Base-by-base conservation (phyloP, 2,113 vertebrate species). In the Erinaceus europaeus region DNA sequence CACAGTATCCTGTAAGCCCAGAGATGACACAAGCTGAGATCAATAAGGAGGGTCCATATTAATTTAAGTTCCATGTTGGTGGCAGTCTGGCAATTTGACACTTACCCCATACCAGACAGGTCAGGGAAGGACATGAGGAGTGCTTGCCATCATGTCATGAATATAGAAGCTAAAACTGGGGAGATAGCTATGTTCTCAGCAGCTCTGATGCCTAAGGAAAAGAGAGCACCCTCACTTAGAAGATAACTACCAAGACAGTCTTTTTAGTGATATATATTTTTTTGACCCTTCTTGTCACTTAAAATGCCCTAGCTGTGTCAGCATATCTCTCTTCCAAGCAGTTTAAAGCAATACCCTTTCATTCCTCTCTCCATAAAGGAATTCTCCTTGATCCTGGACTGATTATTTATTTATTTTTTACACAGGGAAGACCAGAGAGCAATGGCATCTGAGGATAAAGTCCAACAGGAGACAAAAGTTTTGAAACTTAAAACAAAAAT, bases 401-500 rank as follows among this genome's bases (percentile, higher is more conserved):
- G 57, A 64, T 67, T 36, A 2, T 55, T 5, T 34, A 57, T 14
- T 44, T 3, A 9, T 40, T 75, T 79, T 89, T 77, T 14, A 89
- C 78, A 6, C 87, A 88, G 23, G 75, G 92, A 86, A 59, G 90
- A 62, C 61, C 92, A 93, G 86, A 94, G 90, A 76, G 82, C 92
- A 64, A 95, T 93, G 91, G 67, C 53, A 1, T 78, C 82, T 88
- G 92, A 91, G 79, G 92, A 23, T 62, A 93, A 85, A 34, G 36
- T 91, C 21, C 93, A 95, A 83, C 91, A 89, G 36, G 94, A 86
- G 25, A 84, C 74, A 69, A 87, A 89, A 64, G 27, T 71, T 42
- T 81, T 91, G 57, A 94, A 90, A 77, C 86, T 89, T 82, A 68
- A 88, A 84, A 78, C 90, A 90, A 92, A 94, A 96, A 96, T 96